Percentiles rank a stretch among this genome's conserved stretches.
phyloP scores from a whole-genome alignment of 2,888 invertebrate genomes.

The Erynnis tages region DNA sequence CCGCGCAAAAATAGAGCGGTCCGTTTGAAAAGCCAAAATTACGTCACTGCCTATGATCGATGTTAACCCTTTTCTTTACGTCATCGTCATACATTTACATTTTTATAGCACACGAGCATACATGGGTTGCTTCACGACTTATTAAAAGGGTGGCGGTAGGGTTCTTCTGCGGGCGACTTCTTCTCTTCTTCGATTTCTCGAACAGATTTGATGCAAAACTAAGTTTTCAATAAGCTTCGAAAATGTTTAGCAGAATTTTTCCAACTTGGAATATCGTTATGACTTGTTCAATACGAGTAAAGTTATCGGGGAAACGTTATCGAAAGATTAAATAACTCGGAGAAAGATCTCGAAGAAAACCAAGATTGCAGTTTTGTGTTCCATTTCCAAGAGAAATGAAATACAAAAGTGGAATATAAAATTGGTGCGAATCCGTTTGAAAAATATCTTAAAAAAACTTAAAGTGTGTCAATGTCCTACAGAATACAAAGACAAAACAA shows the following conservation, averaged over 20 bases:
- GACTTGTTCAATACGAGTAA: slow-evolving; percentile 5
- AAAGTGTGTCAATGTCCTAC: slow-evolving; percentile 11
- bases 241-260: slow-evolving; percentile 1
- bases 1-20: slow-evolving; percentile 11
- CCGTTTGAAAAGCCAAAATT: slow-evolving; percentile 7
- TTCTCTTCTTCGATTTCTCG: background rate
- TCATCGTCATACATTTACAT: no score
- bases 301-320: background rate
- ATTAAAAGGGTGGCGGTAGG: no score
- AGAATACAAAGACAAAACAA: slow-evolving; percentile 6
- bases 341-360: background rate
- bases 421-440: background rate
- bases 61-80: background rate
- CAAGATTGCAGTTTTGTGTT: background rate
- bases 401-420: background rate
- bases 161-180: no score
- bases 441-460: no score
- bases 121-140: no score
- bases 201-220: background rate
- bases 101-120: no score
- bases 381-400: background rate
- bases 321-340: background rate
- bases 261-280: no score
- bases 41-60: no score
- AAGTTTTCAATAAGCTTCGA: slow-evolving; percentile 5